Evolutionary conservation across 2,888 invertebrate species (phyloP).

Genomic region (Drosophila lutescens): DNA sequence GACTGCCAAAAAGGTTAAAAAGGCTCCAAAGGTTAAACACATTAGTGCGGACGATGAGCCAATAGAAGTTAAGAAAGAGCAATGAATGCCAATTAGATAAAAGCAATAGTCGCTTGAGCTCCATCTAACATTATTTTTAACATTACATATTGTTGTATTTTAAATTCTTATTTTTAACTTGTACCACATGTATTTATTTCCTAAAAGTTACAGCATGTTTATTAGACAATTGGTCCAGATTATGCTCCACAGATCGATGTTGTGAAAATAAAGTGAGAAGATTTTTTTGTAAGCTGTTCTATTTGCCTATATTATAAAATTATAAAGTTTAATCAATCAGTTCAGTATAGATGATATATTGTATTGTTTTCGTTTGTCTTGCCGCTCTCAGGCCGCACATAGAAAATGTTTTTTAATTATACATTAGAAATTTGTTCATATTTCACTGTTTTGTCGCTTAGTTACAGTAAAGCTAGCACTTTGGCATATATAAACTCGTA

Average conservation of each 20-base stretch:
- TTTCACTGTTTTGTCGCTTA: conserved; percentile 48
- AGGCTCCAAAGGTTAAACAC: conserved; percentile 24
- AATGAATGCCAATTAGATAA: background rate
- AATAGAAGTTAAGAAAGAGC: background rate
- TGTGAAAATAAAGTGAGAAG: conserved; percentile 28
- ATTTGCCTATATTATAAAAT: conserved; percentile 31
- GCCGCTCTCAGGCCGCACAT: conserved; percentile 8
- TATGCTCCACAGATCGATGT: conserved; percentile 2
- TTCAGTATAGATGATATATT: conserved; percentile 30
- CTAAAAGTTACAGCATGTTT: conserved; percentile 13
- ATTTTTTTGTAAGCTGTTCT: conserved; percentile 12
- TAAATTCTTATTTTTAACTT: conserved; percentile 5
- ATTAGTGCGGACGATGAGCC: conserved; percentile 26
- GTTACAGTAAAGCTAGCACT: conserved; percentile 55
- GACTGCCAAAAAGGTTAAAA: conserved; percentile 48
- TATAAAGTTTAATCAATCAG: conserved; percentile 35
- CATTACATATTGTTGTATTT: conserved; percentile 10
- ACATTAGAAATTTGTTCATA: conserved; percentile 55
- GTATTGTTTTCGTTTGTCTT: conserved; percentile 22
- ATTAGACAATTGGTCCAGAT: conserved; percentile 19
- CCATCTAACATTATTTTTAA: conserved; percentile 3
- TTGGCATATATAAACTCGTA: conserved; percentile 60
- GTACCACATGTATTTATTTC: conserved; percentile 26
- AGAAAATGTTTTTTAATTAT: conserved; percentile 24
- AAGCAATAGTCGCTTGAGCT: background rate